These are phyloP conservation scores for Cotesia glomerata DNA, from an alignment of 1,140 invertebrate species.

Conservation along the genomic window DNA sequence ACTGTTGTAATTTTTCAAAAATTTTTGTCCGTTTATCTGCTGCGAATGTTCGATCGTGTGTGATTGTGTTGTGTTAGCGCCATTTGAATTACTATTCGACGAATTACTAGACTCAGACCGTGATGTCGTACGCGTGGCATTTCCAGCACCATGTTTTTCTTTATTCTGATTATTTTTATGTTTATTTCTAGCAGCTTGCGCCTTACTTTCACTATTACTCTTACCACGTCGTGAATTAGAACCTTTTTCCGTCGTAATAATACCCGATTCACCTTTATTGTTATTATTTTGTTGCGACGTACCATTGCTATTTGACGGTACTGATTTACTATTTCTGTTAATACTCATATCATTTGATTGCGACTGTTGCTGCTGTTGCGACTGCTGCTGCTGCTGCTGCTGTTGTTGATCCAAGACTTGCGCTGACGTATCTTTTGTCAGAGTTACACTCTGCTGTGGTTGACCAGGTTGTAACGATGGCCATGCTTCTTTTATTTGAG, in stretches of 20 bases:
- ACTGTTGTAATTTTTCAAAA: conserved; percentile 6
- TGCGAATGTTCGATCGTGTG: conserved; percentile 5
- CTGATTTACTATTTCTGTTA: conserved; percentile 28
- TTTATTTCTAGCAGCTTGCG: conserved; percentile 59
- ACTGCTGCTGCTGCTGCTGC: not conserved
- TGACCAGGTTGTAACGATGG: conserved; percentile 67
- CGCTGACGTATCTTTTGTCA: not conserved
- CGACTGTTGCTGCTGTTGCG: conserved; percentile 37
- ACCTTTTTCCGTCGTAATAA: conserved; percentile 30
- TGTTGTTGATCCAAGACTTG: not conserved
- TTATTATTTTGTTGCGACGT: conserved; percentile 58
- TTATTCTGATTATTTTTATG: conserved; percentile 63
- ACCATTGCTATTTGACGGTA: conserved; percentile 45
- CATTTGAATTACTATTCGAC: conserved; percentile 13
- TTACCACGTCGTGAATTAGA: conserved; percentile 53
- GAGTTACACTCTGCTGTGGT: conserved; percentile 50
- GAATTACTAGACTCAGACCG: conserved; percentile 46
- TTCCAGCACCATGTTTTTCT: conserved; percentile 53
- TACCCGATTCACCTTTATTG: conserved; percentile 55
- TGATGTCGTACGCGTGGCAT: conserved; percentile 43
- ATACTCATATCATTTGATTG: not conserved
- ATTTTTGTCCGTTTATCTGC: conserved; percentile 18
- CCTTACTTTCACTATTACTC: conserved; percentile 61
- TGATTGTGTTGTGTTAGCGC: not conserved
- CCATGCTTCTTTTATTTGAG: conserved; percentile 73